Evolutionary conservation across 2,888 invertebrate species (phyloP).

Genomic region (Artemia sp.): DNA sequence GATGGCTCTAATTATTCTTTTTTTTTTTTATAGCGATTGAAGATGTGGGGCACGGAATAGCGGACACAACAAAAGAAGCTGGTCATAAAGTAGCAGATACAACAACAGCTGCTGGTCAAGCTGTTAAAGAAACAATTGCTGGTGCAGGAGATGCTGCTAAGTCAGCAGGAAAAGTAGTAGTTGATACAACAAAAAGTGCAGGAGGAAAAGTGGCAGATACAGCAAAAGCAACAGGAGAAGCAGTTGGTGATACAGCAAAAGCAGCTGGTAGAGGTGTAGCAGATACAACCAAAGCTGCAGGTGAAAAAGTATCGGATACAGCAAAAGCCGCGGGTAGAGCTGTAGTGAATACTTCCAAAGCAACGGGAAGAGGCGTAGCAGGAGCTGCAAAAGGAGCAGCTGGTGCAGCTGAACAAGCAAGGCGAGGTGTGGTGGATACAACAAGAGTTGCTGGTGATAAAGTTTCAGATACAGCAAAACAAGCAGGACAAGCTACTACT

Average conservation of each 20-base stretch:
- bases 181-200: not conserved
- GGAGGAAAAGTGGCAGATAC: not conserved
- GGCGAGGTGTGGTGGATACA: not conserved
- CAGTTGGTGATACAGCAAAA: not conserved
- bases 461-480: not conserved
- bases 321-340: not conserved
- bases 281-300: constrained; percentile 1
- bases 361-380: not conserved
- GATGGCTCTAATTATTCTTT: not conserved
- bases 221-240: not conserved
- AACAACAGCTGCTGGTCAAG: not conserved
- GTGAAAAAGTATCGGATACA: not conserved
- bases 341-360: no score
- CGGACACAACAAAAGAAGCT: not conserved
- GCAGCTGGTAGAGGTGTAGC: not conserved
- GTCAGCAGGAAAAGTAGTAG: not conserved
- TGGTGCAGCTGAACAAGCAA: not conserved
- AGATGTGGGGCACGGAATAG: not conserved
- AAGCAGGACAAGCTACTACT: not conserved
- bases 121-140: not conserved
- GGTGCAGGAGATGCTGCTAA: not conserved
- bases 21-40: not conserved
- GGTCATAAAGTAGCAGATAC: not conserved
- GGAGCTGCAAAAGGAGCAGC: not conserved
- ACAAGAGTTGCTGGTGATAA: not conserved